Evolutionary conservation across 2,797 vertebrate genomes (phyloP).

Genomic region (Poecilia wingei): DNA sequence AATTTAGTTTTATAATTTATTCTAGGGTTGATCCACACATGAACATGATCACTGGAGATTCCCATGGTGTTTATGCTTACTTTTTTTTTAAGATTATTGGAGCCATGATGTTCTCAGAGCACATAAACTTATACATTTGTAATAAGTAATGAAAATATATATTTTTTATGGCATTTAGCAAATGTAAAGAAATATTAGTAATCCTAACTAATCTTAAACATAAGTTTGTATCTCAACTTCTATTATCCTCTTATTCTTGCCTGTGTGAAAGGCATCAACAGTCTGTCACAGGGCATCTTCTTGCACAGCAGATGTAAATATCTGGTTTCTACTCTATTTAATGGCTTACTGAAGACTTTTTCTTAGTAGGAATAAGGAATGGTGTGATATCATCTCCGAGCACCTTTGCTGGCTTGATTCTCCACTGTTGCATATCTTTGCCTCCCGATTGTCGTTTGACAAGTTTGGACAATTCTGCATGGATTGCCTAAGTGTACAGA

Average conservation of each 20-base stretch:
- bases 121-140: not conserved
- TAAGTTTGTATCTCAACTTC: not conserved
- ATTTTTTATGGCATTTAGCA: not conserved
- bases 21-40: not conserved
- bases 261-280: not conserved
- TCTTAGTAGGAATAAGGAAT: constrained; percentile 70
- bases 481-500: constrained; percentile 78
- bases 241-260: not conserved
- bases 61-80: not conserved
- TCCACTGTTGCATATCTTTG: constrained; percentile 64
- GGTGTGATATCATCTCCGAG: constrained; percentile 71
- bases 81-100: not conserved
- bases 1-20: not conserved
- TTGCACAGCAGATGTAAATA: not conserved
- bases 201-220: not conserved
- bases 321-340: not conserved
- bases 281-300: not conserved
- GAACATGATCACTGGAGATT: not conserved
- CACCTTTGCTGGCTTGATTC: constrained; percentile 67
- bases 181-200: not conserved
- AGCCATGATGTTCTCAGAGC: not conserved
- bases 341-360: constrained; percentile 68
- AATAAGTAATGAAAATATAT: not conserved
- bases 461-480: constrained; percentile 85
- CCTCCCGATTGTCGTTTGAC: constrained; percentile 77